phyloP scores from a whole-genome alignment of 2,888 invertebrate genomes.

The Aplocera efformata region DNA sequence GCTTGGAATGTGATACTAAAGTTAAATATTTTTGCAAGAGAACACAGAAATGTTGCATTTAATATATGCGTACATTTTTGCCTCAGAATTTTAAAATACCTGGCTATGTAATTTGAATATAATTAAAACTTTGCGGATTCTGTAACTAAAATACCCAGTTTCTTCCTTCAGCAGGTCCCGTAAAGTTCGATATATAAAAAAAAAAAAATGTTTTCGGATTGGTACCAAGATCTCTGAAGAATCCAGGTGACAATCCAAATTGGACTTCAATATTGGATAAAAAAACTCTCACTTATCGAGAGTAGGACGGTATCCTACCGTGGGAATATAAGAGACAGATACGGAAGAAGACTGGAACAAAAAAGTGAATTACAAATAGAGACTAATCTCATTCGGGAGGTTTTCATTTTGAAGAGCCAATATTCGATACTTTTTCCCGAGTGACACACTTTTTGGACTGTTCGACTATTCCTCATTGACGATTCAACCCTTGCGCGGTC shows the following conservation, averaged over 20 bases:
- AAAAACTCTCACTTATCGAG: too few species aligned
- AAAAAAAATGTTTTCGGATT: too few species aligned
- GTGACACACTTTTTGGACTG: slow-evolving; percentile 63
- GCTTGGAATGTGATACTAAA: slow-evolving; percentile 27
- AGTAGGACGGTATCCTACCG: too few species aligned
- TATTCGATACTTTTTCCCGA: slow-evolving; percentile 65
- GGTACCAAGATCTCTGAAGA: too few species aligned
- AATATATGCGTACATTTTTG: slow-evolving; percentile 13
- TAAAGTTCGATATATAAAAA: too few species aligned
- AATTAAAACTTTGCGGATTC: too few species aligned
- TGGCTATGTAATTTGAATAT: too few species aligned
- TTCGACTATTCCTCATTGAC: slow-evolving; percentile 73
- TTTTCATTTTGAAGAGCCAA: slow-evolving; percentile 64
- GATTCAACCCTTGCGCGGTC: slow-evolving; percentile 78
- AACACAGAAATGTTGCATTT: slow-evolving; percentile 17
- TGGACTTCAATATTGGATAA: too few species aligned
- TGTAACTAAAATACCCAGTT: too few species aligned
- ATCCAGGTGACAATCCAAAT: too few species aligned
- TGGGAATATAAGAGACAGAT: too few species aligned
- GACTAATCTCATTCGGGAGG: slow-evolving; percentile 53
- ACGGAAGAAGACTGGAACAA: slow-evolving; percentile 34
- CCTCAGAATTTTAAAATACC: slow-evolving; percentile 2
- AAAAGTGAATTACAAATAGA: slow-evolving; percentile 54
- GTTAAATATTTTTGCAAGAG: slow-evolving; percentile 16
- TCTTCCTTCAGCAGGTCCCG: too few species aligned